A percentile compares a stretch with the other conserved stretches of the same genome.
phyloP scores from a whole-genome alignment of 2,113 vertebrate genomes.

The Petrocephalus zakoni region DNA sequence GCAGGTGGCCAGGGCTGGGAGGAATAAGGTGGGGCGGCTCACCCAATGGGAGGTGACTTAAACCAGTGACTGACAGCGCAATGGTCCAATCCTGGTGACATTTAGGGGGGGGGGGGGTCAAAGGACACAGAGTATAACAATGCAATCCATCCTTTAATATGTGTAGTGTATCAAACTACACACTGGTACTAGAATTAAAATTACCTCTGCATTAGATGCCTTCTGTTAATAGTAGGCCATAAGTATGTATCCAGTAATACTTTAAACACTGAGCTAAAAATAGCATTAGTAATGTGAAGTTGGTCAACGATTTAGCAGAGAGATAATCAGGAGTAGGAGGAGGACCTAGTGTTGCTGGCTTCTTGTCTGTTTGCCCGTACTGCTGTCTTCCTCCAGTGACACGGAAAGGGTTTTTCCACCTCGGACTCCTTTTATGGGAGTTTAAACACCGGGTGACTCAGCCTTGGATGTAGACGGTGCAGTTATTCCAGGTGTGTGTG shows the following conservation, averaged over 20 bases:
- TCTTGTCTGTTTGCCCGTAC: not conserved
- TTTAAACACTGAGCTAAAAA: not conserved
- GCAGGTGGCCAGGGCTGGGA: not conserved
- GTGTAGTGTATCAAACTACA: not conserved
- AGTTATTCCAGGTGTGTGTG: not conserved
- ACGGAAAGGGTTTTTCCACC: not conserved
- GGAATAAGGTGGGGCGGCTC: not conserved
- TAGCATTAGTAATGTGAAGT: not conserved
- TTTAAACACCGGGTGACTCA: constrained; percentile 2
- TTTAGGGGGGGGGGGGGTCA: not conserved
- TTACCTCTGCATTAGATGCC: not conserved
- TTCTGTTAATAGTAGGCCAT: not conserved
- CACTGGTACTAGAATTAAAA: not conserved
- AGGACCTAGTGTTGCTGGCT: not conserved
- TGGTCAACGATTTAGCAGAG: not conserved
- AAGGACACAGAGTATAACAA: not conserved
- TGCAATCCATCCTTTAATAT: not conserved
- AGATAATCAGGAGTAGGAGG: not conserved
- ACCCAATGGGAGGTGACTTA: not conserved
- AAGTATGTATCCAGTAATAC: not conserved
- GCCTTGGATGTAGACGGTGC: not conserved
- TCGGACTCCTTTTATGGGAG: not conserved
- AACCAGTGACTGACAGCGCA: not conserved
- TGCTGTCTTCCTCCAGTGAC: not conserved
- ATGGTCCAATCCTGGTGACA: not conserved